phyloP scores from a whole-genome alignment of 2,888 invertebrate genomes.

The Lochmaea capreae region DNA sequence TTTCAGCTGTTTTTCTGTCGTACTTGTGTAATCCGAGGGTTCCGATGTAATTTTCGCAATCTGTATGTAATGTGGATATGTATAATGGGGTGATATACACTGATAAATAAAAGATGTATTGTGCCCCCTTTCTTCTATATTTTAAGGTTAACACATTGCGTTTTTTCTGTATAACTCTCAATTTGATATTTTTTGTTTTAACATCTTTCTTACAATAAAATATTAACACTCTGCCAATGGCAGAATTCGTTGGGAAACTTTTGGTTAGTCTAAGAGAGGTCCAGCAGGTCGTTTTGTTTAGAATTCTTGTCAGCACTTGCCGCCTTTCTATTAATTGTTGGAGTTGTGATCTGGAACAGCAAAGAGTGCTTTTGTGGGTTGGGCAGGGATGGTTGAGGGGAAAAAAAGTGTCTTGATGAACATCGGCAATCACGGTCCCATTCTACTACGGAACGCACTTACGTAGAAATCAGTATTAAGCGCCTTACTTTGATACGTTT shows the following conservation, averaged over 20 bases:
- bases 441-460: slow-evolving; percentile 63
- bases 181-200: too few species aligned
- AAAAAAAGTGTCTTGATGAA: slow-evolving; percentile 63
- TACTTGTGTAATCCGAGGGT: too few species aligned
- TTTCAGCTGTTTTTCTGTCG: too few species aligned
- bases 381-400: slow-evolving; percentile 42
- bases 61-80: too few species aligned
- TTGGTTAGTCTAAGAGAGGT: slow-evolving; percentile 11
- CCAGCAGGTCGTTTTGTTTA: slow-evolving; percentile 54
- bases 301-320: slow-evolving; percentile 63
- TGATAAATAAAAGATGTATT: too few species aligned
- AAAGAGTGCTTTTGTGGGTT: slow-evolving; percentile 54
- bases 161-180: background rate
- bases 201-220: slow-evolving; percentile 11
- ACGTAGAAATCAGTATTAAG: slow-evolving; percentile 62
- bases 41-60: too few species aligned
- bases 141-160: too few species aligned
- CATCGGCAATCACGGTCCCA: slow-evolving; percentile 65
- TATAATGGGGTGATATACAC: too few species aligned
- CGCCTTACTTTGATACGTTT: slow-evolving; percentile 43
- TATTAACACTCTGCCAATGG: slow-evolving; percentile 3
- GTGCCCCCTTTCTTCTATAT: too few species aligned
- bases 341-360: slow-evolving; percentile 63
- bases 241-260: slow-evolving; percentile 11
- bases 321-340: slow-evolving; percentile 65